Base-by-base conservation (phyloP, 2,113 vertebrate genomes). In the Tichodroma muraria region DNA sequence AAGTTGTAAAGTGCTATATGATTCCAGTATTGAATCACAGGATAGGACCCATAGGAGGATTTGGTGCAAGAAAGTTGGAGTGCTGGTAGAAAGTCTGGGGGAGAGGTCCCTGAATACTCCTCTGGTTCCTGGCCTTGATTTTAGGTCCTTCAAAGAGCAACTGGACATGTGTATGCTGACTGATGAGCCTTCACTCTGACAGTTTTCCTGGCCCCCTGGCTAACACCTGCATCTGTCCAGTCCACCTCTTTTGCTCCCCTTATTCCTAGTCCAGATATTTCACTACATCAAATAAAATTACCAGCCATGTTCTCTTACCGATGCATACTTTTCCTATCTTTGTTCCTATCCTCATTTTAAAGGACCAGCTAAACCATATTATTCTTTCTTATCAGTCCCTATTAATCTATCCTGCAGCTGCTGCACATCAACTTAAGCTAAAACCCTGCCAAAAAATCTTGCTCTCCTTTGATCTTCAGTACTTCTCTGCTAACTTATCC, bases 371-470 rank as follows among this genome's bases (percentile, higher is more conserved):
- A 84, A 81, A 80, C 20, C 4, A 6, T 45, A 65, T 57, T 72
- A 85, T 60, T 78, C 52, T 90, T 87, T 87, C 71, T 54, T 65
- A 47, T 80, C 79, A 77, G 42, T 80, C 35, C 27, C 33, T 80
- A 85, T 25, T 88, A 53, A 88, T 73, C 54, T 91, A 47, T 73
- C 15, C 42, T 78, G 85, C 59, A 90, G 68, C 59, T 80, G 71
- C 61, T 93, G 45, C 44, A 69, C 24, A 42, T 90, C 45, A 77
- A 21, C 15, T 16, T 85, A 57, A 80, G 35, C 45, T 83, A 82
- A 91, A 88, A 53, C 52, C 9, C 27, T 95, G 92, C 71, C 88
- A 95, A 89, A 96, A 89, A 69, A 50, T 91, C 13, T 50, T 73
- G 19, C 33, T 88, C 16, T 90, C 30, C 45, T 95, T 95, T 90